Percentiles rank a stretch among this genome's conserved stretches.
phyloP scores from a whole-genome alignment of 2,797 vertebrate genomes.

The Fundulus diaphanus region DNA sequence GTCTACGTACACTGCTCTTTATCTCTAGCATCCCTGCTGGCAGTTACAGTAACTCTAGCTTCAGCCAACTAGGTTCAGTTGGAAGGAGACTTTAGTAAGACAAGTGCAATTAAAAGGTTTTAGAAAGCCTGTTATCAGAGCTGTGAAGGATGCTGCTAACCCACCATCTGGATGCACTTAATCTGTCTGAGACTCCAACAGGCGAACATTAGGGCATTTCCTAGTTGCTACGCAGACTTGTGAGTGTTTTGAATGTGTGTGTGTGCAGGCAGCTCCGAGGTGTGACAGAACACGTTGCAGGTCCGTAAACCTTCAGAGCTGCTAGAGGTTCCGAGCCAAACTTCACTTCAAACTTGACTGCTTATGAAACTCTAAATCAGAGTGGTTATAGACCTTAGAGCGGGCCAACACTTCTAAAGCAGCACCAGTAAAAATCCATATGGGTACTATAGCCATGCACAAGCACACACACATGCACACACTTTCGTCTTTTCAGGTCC shows the following conservation, averaged over 20 bases:
- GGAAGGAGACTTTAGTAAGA: constrained; percentile 14
- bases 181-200: constrained; percentile 29
- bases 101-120: constrained; percentile 46
- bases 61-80: constrained; percentile 5
- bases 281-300: constrained; percentile 37
- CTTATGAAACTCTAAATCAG: constrained; percentile 74
- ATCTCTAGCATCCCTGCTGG: background rate
- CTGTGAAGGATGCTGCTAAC: constrained; percentile 26
- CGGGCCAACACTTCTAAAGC: constrained; percentile 56
- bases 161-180: constrained; percentile 46
- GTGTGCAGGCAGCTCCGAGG: constrained; percentile 28
- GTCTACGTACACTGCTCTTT: background rate
- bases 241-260: constrained; percentile 22
- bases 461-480: constrained; percentile 48
- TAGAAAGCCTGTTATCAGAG: constrained; percentile 45
- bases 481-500: constrained; percentile 62
- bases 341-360: constrained; percentile 70
- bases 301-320: constrained; percentile 45
- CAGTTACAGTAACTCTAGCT: background rate
- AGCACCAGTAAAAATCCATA: constrained; percentile 59
- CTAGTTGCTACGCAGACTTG: constrained; percentile 21
- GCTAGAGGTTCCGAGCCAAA: constrained; percentile 57
- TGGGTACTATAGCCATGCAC: constrained; percentile 43
- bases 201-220: constrained; percentile 30
- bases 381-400: constrained; percentile 58